A percentile compares a stretch with the other conserved stretches of the same genome.
Conservation (phyloP, 2,888 invertebrate species). For the Leptopilina drosophilae region DNA sequence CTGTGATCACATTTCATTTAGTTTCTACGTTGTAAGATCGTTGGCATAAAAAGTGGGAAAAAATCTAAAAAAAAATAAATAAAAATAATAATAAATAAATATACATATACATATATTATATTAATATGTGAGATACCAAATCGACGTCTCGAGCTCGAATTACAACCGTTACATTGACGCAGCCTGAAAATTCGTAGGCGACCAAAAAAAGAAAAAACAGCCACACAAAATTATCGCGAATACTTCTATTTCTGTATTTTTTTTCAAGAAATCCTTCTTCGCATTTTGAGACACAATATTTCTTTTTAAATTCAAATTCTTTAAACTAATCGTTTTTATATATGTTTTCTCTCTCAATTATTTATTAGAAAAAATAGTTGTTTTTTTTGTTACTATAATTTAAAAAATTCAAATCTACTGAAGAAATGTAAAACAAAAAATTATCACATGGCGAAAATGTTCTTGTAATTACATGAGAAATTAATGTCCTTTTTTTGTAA, state of each 20-base stretch:
- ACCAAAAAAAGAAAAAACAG: conserved; percentile 1
- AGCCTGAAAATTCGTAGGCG: conserved; percentile 40
- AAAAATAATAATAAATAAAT: no score
- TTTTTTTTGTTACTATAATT: no score
- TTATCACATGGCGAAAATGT: no score
- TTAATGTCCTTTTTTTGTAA: no score
- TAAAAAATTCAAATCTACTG: no score
- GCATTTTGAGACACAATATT: neutral
- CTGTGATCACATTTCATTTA: conserved; percentile 76
- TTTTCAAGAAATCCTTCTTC: neutral
- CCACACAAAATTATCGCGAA: conserved; percentile 10
- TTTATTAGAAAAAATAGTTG: no score
- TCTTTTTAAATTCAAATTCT: conserved; percentile 5
- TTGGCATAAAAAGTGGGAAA: conserved; percentile 22
- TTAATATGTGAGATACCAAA: conserved; percentile 33
- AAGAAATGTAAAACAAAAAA: no score
- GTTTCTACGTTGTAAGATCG: conserved; percentile 59
- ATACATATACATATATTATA: no score
- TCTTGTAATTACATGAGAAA: no score
- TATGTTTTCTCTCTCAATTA: no score
- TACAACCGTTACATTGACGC: conserved; percentile 33
- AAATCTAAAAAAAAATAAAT: neutral
- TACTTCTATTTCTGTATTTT: neutral
- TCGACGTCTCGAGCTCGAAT: conserved; percentile 40
- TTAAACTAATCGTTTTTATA: conserved; percentile 1